Percentiles rank a stretch among this genome's conserved stretches.
phyloP scores from a whole-genome alignment of 37 sponge, comb jelly and placozoan genomes.

The Chondrosia reniformis region DNA sequence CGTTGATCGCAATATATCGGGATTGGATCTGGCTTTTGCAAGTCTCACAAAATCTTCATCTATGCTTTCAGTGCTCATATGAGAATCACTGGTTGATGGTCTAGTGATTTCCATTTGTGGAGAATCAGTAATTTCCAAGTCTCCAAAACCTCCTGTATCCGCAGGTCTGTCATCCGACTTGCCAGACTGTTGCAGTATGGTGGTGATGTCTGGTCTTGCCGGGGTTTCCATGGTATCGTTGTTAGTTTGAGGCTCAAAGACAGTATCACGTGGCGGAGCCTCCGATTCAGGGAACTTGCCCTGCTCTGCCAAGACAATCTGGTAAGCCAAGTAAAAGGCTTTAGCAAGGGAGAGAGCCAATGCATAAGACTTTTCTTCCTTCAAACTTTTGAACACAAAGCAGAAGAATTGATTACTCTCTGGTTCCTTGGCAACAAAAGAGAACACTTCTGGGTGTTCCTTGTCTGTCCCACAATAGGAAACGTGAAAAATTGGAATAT shows the following conservation, averaged over 20 bases:
- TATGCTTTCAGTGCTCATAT: conserved; percentile 7
- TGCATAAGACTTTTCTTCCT: conserved; percentile 65
- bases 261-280: conserved; percentile 56
- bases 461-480: conserved; percentile 83
- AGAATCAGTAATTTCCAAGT: not conserved
- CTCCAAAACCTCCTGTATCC: not conserved
- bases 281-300: conserved; percentile 59
- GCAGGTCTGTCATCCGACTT: not conserved
- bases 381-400: conserved; percentile 68
- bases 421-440: conserved; percentile 8
- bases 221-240: conserved; percentile 49
- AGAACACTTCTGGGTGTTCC: conserved; percentile 17
- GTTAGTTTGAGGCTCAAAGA: conserved; percentile 78
- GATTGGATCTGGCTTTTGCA: conserved; percentile 82
- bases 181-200: conserved; percentile 8
- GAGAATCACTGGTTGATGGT: conserved; percentile 42
- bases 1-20: conserved; percentile 74
- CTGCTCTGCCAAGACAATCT: conserved; percentile 67
- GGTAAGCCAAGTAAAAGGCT: conserved; percentile 86
- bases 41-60: conserved; percentile 73
- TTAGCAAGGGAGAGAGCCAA: conserved; percentile 72
- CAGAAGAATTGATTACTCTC: conserved; percentile 44
- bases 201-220: conserved; percentile 21
- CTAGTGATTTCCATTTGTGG: conserved; percentile 23
- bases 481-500: conserved; percentile 75